Conservation (phyloP, 2,113 vertebrate genomes). For the Oncorhynchus kisutch region DNA sequence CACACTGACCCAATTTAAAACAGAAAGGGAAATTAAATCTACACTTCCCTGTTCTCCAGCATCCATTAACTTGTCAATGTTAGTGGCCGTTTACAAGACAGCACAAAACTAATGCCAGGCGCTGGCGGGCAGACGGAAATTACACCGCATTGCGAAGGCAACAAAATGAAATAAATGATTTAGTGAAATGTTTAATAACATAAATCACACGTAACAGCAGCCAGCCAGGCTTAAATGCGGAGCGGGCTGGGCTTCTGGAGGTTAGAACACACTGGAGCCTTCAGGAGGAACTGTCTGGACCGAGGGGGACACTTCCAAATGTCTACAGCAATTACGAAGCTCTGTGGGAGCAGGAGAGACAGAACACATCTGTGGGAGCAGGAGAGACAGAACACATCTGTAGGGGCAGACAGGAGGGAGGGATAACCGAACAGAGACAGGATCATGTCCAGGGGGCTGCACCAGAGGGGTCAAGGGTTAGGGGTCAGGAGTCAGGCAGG, state of each 20-base stretch:
- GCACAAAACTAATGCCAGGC: constrained; percentile 48
- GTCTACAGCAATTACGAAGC: not conserved
- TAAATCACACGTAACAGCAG: constrained; percentile 4
- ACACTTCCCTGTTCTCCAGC: constrained; percentile 20
- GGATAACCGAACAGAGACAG: not conserved
- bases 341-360: not conserved
- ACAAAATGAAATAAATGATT: constrained; percentile 24
- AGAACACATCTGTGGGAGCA: not conserved
- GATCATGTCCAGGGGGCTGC: constrained; percentile 8
- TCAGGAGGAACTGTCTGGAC: too few species aligned
- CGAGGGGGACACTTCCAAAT: not conserved
- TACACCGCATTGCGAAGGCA: not conserved
- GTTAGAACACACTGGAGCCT: too few species aligned
- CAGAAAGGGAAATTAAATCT: constrained; percentile 62
- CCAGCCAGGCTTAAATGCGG: too few species aligned
- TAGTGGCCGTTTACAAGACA: constrained; percentile 45
- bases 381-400: not conserved
- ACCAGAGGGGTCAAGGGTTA: constrained; percentile 49
- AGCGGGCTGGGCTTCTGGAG: too few species aligned
- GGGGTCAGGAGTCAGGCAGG: constrained; percentile 61
- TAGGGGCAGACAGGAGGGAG: not conserved
- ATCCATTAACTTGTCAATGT: constrained; percentile 65
- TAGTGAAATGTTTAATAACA: constrained; percentile 12
- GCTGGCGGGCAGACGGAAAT: constrained; percentile 34
- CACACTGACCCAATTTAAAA: constrained; percentile 51